Base-by-base conservation (phyloP, 2,113 vertebrate species). In the Antigone vipio region DNA sequence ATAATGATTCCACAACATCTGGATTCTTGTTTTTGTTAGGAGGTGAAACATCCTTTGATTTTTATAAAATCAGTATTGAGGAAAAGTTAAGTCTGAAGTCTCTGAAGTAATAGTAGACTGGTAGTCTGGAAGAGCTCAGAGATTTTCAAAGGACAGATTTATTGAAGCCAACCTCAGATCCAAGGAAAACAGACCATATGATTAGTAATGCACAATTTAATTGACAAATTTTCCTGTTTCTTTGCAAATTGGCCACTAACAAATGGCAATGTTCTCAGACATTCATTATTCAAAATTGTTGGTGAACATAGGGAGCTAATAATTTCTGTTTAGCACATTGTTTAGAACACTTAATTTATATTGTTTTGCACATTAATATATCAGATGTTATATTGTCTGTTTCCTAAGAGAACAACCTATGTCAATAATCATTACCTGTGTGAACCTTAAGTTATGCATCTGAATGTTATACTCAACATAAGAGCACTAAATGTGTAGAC, bases 401-500 rank as follows among this genome's bases (percentile, higher is more conserved):
- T 89, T 85, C 64, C 26, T 67, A 67, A 40, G 6, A 55, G 30
- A 80, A 67, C 7, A 53, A 40, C 32, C 38, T 35, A 5, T 4
- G 66, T 50, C 42, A 72, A 38, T 50, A 85, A 75, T 30, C 9
- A 29, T 63, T 78, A 87, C 23, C 4, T 17, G 7, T 32, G 9
- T 69, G 47, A 71, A 60, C 15, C 55, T 82, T 13, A 47, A 74
- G 14, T 34, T 58, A 32, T 2, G 0, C 6, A 55, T 40, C 32
- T 78, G 8, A 42, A 50, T 35, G 12, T 40, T 62, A 24, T 35
- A n/a, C 2, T 58, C 13, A 59, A 23, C 4, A 19, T 23, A 32
- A 13, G 6, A 26, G 2, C 2, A 6, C 1, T 30, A 47, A 9
- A 19, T 78, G 10, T 50, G 9, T 9, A 59, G n/a, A 38, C 4